phyloP scores from a whole-genome alignment of 2,113 vertebrate genomes.

The Motacilla alba region DNA sequence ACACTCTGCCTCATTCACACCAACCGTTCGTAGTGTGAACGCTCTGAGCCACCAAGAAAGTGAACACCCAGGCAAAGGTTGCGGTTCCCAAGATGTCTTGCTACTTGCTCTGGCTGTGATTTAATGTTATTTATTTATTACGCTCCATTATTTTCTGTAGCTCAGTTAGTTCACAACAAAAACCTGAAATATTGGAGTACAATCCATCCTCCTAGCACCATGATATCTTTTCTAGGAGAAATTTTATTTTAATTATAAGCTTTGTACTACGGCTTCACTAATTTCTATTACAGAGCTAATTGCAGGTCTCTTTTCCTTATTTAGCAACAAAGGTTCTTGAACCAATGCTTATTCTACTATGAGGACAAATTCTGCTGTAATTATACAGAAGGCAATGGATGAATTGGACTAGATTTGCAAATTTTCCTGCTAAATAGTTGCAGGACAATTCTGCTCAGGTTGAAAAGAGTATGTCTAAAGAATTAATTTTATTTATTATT shows the following conservation, averaged over 20 bases:
- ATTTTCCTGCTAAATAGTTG: not conserved
- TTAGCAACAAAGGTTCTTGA: not conserved
- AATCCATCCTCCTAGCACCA: not conserved
- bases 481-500: not conserved
- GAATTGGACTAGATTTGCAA: not conserved
- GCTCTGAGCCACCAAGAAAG: not conserved
- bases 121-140: conserved; percentile 49
- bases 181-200: not conserved
- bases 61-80: not conserved
- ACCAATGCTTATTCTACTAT: not conserved
- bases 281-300: conserved; percentile 15
- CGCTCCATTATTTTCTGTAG: not conserved
- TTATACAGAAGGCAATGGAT: not conserved
- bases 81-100: not conserved
- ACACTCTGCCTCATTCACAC: not conserved
- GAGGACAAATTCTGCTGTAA: not conserved
- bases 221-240: not conserved
- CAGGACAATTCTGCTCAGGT: not conserved
- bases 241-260: conserved; percentile 40
- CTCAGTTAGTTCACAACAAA: conserved; percentile 11
- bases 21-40: not conserved
- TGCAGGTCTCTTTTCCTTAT: not conserved
- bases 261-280: not conserved
- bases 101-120: conserved; percentile 3
- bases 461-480: not conserved